Evolutionary conservation across 2,888 invertebrate genomes (phyloP), one percentile per base, ranked within the genome.

Genomic region (Tridacna gigas): DNA sequence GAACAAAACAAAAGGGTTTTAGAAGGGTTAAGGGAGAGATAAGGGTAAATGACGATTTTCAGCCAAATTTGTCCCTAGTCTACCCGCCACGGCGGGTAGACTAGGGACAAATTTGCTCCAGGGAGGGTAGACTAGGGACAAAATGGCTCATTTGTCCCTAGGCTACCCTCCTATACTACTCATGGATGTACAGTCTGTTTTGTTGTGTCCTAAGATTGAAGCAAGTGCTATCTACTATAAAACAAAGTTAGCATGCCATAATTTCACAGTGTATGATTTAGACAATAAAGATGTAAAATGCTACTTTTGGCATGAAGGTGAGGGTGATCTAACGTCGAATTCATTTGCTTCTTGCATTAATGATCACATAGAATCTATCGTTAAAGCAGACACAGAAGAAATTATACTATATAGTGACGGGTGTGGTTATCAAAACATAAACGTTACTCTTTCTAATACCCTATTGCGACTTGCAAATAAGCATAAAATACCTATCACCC

Each of bases 251-350:
- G 48, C 79, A 28, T 84, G 82, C 51, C 84, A 84, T 74, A 84
- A 84, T 63, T 84, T 78, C 47, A 84, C 84, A 18, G 67, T 76
- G 5, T 79, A 74, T 76, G 73, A 82, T 74, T 60, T 84, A 37
- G 65, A 37, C n/a, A 69, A 37, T 11, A 79, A 48, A 71, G 73
- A 82, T 65, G 84, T 82, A 37, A 45, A 12, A 3, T 82, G 79
- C 48, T 85, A 82, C 56, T 74, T 85, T 48, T 85, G 85, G 85
- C 80, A 85, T 65, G 80, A 85, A 60, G 85, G 77, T 20, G 79
- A 84, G 25, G 79, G 73, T 2, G 79, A 75, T 22, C 61, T 84
- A 4, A 79, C 74, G 12, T 69, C 78, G 18, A 73, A 81, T 69
- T 76, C 75, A 18, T 79, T 76, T 67, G 63, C 80, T 3, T 60